Evolutionary conservation across 2,113 vertebrate species (phyloP).

Genomic region (Indicator maculatus): DNA sequence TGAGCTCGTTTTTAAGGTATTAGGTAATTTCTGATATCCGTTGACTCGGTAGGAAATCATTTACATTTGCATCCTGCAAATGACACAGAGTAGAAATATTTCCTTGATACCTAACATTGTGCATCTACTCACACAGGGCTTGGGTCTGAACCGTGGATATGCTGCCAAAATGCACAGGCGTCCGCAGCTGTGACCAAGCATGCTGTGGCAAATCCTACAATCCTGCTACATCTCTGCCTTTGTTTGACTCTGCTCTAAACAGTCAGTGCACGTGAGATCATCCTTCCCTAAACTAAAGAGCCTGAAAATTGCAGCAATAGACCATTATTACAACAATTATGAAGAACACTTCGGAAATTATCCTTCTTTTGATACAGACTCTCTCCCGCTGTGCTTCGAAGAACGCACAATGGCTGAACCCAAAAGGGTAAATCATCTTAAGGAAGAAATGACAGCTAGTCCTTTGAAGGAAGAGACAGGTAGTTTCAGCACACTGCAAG

Average conservation of each 20-base stretch:
- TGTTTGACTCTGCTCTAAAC: background rate
- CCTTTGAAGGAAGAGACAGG: background rate
- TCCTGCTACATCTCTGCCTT: background rate
- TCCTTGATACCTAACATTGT: background rate
- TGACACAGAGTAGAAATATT: rapidly evolving
- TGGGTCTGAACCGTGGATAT: background rate
- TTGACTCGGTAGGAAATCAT: background rate
- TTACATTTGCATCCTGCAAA: background rate
- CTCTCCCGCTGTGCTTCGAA: background rate
- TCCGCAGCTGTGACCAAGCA: background rate
- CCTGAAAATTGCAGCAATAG: background rate
- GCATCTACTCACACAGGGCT: background rate
- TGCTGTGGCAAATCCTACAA: background rate
- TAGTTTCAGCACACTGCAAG: background rate
- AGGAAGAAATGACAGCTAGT: background rate
- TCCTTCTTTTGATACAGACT: background rate
- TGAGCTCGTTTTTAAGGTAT: background rate
- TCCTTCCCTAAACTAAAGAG: background rate
- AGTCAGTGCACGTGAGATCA: background rate
- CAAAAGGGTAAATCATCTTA: background rate
- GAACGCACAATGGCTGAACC: background rate
- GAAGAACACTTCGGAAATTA: background rate
- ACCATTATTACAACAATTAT: background rate
- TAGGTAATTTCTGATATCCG: background rate
- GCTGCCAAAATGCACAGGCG: background rate